These are phyloP conservation scores for Dasypus novemcinctus DNA, from an alignment of 2,113 vertebrate species.

Conservation along the genomic window DNA sequence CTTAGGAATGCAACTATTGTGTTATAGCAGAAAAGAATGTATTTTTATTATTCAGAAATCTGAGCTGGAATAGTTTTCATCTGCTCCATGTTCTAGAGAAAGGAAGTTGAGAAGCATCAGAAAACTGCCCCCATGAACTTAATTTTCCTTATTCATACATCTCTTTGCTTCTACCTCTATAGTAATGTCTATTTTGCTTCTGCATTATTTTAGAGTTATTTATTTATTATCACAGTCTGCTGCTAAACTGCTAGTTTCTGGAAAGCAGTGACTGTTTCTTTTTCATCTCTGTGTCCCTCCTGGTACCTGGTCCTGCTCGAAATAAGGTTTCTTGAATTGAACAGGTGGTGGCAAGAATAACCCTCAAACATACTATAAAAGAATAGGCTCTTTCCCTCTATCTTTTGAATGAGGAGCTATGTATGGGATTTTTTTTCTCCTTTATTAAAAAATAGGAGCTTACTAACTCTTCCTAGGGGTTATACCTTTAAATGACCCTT, in stretches of 20 bases:
- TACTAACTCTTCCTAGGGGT: conserved; percentile 1
- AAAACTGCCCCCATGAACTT: not conserved
- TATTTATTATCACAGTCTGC: not conserved
- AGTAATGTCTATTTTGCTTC: not conserved
- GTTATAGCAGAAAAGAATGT: conserved; percentile 23
- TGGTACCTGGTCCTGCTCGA: not conserved
- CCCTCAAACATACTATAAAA: not conserved
- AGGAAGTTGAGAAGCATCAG: not conserved
- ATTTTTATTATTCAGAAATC: conserved; percentile 29
- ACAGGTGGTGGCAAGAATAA: not conserved
- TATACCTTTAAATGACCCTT: conserved; percentile 32
- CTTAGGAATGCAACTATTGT: conserved; percentile 1
- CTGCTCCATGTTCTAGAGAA: not conserved
- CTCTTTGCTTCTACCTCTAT: not conserved
- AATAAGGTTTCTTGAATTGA: not conserved
- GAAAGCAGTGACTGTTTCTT: not conserved
- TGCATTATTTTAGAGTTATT: not conserved
- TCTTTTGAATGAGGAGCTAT: not conserved
- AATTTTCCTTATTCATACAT: not conserved
- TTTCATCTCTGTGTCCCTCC: conserved; percentile 29
- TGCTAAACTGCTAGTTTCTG: not conserved
- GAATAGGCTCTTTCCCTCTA: not conserved
- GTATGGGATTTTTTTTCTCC: not conserved
- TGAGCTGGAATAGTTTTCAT: not conserved
- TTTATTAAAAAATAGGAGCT: not conserved